Base-by-base conservation (phyloP, 2,797 vertebrate genomes). In the Urophycis tenuis region DNA sequence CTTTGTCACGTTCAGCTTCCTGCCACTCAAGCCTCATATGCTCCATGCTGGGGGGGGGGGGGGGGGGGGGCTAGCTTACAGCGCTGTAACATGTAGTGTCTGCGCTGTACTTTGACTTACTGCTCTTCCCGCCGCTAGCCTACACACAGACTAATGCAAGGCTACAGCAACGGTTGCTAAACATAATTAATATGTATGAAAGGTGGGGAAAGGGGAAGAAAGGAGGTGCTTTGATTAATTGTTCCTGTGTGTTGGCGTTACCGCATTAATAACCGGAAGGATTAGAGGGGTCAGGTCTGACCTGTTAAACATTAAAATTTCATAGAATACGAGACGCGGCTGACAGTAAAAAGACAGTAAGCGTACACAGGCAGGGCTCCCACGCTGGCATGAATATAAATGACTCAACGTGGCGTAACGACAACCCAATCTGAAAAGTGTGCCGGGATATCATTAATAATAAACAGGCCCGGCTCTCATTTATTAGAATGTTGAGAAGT, bases 401-500 rank as follows among this genome's bases (percentile, higher is more conserved):
- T 92, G 87, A 92, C 91, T 90, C 89, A 86, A n/a, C 88, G 76
- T 39, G 82, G 89, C 78, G 83, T 89, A 90, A 91, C 90, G 89
- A 85, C 91, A 90, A 90, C 88, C 84, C 82, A 89, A 93, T 92
- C 88, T 88, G 90, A 91, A 91, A 90, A 89, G 91, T 88, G 90
- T 79, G 86, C 91, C 83, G 86, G 88, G 88, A 91, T 87, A 88
- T 91, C 90, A 92, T 93, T 92, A 93, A 93, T 92, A 93, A 93
- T 86, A 91, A 90, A 90, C 86, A 90, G 90, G 90, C 90, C 10
- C 89, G 89, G 86, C 73, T 87, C 89, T 85, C 89, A 92, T 93
- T 93, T 91, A 92, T 92, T 92, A 92, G 87, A 92, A 93, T 90
- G 91, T 90, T 93, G 89, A 92, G 91, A 91, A 91, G 90, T 92